phyloP scores from a whole-genome alignment of 1,140 invertebrate species.

The Oryzaephilus surinamensis region DNA sequence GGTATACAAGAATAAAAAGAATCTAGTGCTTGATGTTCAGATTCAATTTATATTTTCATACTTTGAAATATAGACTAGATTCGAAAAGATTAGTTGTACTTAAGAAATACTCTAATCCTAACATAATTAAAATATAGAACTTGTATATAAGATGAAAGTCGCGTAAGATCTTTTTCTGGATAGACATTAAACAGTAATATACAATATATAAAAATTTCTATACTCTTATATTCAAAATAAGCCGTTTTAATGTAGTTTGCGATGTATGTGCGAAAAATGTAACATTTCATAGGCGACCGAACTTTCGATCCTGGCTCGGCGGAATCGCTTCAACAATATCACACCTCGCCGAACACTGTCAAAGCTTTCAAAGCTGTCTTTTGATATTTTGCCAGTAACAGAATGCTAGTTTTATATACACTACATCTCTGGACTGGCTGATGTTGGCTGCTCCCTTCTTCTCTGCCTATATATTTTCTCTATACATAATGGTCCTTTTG shows the following conservation, averaged over 20 bases:
- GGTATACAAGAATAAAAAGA: no score
- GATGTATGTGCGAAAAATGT: slow-evolving; percentile 21
- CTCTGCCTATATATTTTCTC: background rate
- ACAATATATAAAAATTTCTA: no score
- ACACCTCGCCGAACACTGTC: slow-evolving; percentile 28
- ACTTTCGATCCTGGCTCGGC: slow-evolving; percentile 16
- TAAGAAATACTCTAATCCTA: no score
- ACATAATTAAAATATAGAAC: no score
- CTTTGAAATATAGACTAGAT: no score
- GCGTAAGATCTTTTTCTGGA: no score
- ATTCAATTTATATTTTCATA: no score
- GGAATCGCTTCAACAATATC: slow-evolving; percentile 24
- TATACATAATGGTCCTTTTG: no score
- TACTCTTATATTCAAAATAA: slow-evolving; percentile 8
- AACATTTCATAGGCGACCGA: slow-evolving; percentile 23
- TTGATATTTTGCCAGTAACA: slow-evolving; percentile 20
- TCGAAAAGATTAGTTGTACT: no score
- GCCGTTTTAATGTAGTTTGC: slow-evolving; percentile 5
- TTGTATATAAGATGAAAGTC: no score
- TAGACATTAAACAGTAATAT: no score
- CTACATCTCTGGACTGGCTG: slow-evolving; percentile 1
- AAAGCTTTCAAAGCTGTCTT: slow-evolving; percentile 27
- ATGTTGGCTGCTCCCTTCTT: background rate
- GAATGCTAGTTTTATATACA: slow-evolving; percentile 19
- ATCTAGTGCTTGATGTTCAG: no score